Percentiles rank a stretch among this genome's conserved stretches.
phyloP scores from a whole-genome alignment of 2,113 vertebrate species.

The Conger conger region DNA sequence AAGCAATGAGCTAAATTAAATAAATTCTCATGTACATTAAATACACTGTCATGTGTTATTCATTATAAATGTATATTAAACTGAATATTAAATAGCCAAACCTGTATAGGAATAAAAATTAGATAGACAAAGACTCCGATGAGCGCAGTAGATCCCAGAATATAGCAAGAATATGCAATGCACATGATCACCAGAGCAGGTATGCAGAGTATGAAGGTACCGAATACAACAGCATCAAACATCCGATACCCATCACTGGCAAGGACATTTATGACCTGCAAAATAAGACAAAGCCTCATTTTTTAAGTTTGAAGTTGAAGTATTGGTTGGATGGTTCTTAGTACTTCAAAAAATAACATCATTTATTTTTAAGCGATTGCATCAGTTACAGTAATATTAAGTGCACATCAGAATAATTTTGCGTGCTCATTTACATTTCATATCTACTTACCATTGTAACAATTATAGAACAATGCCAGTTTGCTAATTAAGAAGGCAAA shows the following conservation, averaged over 20 bases:
- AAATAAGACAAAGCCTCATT: slow-evolving; percentile 25
- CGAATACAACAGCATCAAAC: slow-evolving; percentile 71
- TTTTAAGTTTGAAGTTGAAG: too few species aligned
- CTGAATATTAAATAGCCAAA: slow-evolving; percentile 32
- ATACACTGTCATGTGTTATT: not conserved
- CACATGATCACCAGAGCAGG: slow-evolving; percentile 65
- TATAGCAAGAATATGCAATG: slow-evolving; percentile 62
- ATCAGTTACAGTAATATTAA: not conserved
- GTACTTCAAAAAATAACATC: not conserved
- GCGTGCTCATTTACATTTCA: not conserved
- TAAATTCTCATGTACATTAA: not conserved
- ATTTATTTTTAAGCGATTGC: not conserved
- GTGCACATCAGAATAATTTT: not conserved
- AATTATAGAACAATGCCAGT: not conserved
- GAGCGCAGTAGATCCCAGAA: slow-evolving; percentile 74
- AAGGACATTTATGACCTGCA: slow-evolving; percentile 74
- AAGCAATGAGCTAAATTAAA: not conserved
- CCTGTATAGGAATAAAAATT: slow-evolving; percentile 73
- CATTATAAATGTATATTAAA: not conserved
- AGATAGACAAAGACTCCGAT: slow-evolving; percentile 62
- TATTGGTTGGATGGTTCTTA: not conserved
- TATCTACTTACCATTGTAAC: too few species aligned
- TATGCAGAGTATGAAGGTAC: slow-evolving; percentile 59
- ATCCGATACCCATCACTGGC: slow-evolving; percentile 73
- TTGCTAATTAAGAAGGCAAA: too few species aligned